These are phyloP conservation scores for Bilobella aurantiaca DNA, from an alignment of 1,140 invertebrate genomes.

Conservation along the genomic window DNA sequence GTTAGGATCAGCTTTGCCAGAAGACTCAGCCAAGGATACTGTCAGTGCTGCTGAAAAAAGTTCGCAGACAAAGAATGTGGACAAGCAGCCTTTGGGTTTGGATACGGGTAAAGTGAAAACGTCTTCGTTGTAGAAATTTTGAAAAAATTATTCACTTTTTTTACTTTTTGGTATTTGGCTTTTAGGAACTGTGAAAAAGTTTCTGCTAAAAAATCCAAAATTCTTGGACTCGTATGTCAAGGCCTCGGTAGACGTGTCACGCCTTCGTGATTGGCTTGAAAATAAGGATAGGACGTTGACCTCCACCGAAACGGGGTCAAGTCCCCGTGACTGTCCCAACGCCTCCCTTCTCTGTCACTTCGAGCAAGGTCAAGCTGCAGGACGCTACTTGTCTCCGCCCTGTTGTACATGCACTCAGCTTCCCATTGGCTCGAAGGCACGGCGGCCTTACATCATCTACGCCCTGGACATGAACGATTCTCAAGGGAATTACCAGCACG, in stretches of 20 bases:
- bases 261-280: neutral
- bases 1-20: too few species aligned
- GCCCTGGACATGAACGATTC: neutral
- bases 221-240: neutral
- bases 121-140: neutral
- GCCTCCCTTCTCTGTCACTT: neutral
- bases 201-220: neutral
- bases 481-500: neutral
- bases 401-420: neutral
- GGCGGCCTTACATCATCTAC: slow-evolving; percentile 6
- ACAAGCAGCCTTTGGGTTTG: too few species aligned
- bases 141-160: neutral
- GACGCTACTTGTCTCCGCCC: neutral
- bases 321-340: neutral
- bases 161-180: neutral
- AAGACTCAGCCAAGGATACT: too few species aligned
- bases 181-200: neutral
- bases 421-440: neutral
- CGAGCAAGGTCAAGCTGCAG: neutral
- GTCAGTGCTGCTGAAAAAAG: too few species aligned
- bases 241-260: neutral
- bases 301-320: neutral
- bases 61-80: too few species aligned
- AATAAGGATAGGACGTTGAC: neutral
- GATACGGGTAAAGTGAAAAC: neutral